These are phyloP conservation scores for Lepisosteus osseus DNA, from an alignment of 2,113 vertebrate species.

Conservation along the genomic window DNA sequence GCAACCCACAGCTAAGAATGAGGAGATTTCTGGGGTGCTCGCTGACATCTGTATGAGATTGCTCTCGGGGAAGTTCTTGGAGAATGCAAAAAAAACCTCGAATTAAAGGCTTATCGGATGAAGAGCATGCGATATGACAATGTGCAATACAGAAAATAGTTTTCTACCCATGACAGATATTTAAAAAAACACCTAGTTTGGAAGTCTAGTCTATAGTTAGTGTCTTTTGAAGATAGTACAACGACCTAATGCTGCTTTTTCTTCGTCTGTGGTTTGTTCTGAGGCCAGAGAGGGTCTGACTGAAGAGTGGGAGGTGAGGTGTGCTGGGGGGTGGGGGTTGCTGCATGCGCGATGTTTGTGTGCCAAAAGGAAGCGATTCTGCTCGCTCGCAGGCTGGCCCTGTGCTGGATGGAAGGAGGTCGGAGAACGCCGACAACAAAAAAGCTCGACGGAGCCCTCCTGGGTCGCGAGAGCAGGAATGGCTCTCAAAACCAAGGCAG, in stretches of 20 bases:
- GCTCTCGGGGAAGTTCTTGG: slow-evolving; percentile 1
- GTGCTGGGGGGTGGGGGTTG: slow-evolving; percentile 60
- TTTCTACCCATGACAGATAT: slow-evolving; percentile 65
- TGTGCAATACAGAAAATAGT: slow-evolving; percentile 88
- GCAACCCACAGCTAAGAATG: no score
- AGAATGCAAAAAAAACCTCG: background rate
- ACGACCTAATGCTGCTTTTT: slow-evolving; percentile 83
- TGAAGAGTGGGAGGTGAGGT: slow-evolving; percentile 69
- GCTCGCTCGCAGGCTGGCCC: slow-evolving; percentile 86
- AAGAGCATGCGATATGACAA: slow-evolving; percentile 77
- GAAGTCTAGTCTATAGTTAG: slow-evolving; percentile 68
- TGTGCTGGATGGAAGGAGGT: slow-evolving; percentile 48
- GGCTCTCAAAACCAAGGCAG: slow-evolving; percentile 14
- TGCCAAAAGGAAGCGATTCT: slow-evolving; percentile 47
- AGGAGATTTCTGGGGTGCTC: slow-evolving; percentile 1
- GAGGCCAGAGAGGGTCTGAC: slow-evolving; percentile 58
- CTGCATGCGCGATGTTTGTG: slow-evolving; percentile 70
- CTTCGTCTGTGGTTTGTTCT: slow-evolving; percentile 50
- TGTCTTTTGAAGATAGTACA: slow-evolving; percentile 78
- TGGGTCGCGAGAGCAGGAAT: no score
- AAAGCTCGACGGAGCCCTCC: background rate
- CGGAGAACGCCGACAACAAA: background rate
- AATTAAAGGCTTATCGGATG: slow-evolving; percentile 48
- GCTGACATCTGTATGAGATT: background rate
- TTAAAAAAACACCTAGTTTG: slow-evolving; percentile 56